phyloP scores from a whole-genome alignment of 2,797 vertebrate species.

The Dermochelys coriacea region DNA sequence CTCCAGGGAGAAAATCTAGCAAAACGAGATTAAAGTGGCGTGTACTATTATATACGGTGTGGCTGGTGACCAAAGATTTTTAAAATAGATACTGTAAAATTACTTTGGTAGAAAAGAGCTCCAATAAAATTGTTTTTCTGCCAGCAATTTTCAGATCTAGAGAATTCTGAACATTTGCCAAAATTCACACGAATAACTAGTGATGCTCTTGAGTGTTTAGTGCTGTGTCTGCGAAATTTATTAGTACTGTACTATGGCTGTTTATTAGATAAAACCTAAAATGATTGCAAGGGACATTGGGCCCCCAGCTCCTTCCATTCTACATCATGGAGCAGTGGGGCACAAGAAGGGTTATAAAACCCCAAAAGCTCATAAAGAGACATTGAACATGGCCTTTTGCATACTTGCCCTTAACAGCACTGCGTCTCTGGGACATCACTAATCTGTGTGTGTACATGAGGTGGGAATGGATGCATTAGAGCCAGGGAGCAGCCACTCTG shows the following conservation, averaged over 20 bases:
- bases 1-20: neutral
- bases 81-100: neutral
- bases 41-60: neutral
- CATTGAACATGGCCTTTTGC: fast-evolving
- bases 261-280: neutral
- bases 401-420: neutral
- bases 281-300: neutral
- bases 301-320: neutral
- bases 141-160: neutral
- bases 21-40: neutral
- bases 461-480: neutral
- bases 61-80: neutral
- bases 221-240: neutral
- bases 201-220: neutral
- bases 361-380: neutral
- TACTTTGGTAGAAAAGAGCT: neutral
- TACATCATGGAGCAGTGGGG: neutral
- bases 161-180: neutral
- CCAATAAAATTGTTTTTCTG: neutral
- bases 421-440: neutral
- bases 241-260: neutral
- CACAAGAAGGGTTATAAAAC: neutral
- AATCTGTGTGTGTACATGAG: no score
- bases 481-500: neutral
- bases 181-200: neutral